Evolutionary conservation across 2,797 vertebrate species (phyloP), one percentile per base, ranked within the genome.

Genomic region (Mallotus villosus): DNA sequence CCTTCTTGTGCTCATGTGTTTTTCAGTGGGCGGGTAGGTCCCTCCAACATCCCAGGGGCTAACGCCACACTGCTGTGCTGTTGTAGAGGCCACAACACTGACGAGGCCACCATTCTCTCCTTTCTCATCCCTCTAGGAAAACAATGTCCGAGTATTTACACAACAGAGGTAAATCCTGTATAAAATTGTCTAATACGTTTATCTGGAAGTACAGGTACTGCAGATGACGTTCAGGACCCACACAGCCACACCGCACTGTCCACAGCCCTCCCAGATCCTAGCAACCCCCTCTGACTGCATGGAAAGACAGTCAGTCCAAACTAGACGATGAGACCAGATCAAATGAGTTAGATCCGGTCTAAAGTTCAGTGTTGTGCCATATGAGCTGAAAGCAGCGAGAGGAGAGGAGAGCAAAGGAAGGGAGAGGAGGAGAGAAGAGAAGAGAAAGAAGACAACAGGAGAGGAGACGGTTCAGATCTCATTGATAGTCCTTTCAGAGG

Each of bases 401-500:
- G 59, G 66, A 29, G 71, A 57, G 61, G 61, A 73, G 21, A 64
- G 55, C 17, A 41, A 29, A 14, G 59, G 7, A 70, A 17, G 14
- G 24, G 17, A 12, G 27, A 22, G 37, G n/a, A 63, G 11, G 21
- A 16, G 24, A 16, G 34, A 27, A 11, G 21, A 8, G 63, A n/a
- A 37, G 21, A 8, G 63, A 19, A 34, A 27, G 87, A 86, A 82
- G 74, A 77, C 81, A 67, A 70, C 67, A 51, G 29, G 5, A n/a
- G 21, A 90, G 91, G 91, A 89, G 88, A 82, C 14, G 29, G 71
- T 86, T 91, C 92, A 99, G 89, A 98, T 93, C 89, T 99, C 97
- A 7, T 94, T 97, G 92, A 99, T 99, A 81, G 97, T 98, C 88
- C 96, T 93, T 86, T 99, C 97, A 0, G 95, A 97, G 51, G 97